These are phyloP conservation scores for Uloborus diversus DNA, from an alignment of 1,140 invertebrate species.

Conservation along the genomic window DNA sequence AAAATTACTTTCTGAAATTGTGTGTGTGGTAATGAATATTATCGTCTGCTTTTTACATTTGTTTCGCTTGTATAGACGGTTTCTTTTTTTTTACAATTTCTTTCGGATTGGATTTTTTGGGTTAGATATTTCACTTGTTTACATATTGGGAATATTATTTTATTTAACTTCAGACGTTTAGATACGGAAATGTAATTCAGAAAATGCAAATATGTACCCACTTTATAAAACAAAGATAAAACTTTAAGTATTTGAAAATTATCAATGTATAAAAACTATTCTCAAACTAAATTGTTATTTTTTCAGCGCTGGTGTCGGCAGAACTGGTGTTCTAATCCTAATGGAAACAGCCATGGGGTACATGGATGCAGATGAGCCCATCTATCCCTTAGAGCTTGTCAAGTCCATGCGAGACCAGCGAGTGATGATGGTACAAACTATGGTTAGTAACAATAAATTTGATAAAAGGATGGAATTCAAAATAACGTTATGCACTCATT, in stretches of 20 bases:
- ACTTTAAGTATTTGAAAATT: background rate
- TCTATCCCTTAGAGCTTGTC: conserved; percentile 95
- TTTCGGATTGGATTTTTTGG: background rate
- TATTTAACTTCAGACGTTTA: too few species aligned
- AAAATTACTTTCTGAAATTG: too few species aligned
- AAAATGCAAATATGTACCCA: too few species aligned
- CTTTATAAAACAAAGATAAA: too few species aligned
- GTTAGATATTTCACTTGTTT: background rate
- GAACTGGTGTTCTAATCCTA: conserved; percentile 94
- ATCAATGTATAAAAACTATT: background rate
- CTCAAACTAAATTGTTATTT: too few species aligned
- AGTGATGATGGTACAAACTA: conserved; percentile 98
- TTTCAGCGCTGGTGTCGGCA: conserved; percentile 85
- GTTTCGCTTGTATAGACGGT: background rate
- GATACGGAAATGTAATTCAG: too few species aligned
- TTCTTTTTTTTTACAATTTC: background rate
- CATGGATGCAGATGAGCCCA: conserved; percentile 89
- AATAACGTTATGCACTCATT: background rate
- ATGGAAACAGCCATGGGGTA: conserved; percentile 96
- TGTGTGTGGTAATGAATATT: too few species aligned
- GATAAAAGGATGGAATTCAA: background rate
- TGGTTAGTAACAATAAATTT: conserved; percentile 89
- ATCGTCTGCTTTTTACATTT: background rate
- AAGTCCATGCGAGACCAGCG: conserved; percentile 92
- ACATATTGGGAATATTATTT: background rate